Evolutionary conservation across 1,140 invertebrate species (phyloP).

Genomic region (Eupristina koningsbergeri): DNA sequence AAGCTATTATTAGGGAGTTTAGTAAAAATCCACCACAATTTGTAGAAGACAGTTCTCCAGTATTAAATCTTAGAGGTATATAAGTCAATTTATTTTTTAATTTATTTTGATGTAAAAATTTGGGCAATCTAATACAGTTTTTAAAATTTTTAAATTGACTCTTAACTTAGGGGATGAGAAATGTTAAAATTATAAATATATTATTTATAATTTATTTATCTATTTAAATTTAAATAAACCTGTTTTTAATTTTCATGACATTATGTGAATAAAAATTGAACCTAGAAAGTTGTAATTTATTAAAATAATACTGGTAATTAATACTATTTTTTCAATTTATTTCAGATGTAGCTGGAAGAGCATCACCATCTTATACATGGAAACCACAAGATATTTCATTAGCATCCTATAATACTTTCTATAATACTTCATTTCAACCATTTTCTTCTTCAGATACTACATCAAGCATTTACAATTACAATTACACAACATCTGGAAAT

Average conservation of each 20-base stretch:
- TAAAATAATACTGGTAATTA: not conserved
- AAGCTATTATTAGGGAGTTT: conserved; percentile 84
- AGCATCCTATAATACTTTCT: conserved; percentile 66
- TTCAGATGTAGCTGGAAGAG: conserved; percentile 67
- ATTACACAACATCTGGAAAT: conserved; percentile 64
- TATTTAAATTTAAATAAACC: too few species aligned
- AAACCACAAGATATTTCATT: conserved; percentile 66
- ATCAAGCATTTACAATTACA: conserved; percentile 66
- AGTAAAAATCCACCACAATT: conserved; percentile 78
- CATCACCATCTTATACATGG: conserved; percentile 66
- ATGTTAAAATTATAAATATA: not conserved
- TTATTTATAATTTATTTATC: not conserved
- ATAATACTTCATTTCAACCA: conserved; percentile 65
- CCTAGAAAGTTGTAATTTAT: too few species aligned
- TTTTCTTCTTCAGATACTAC: conserved; percentile 66
- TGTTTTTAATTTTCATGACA: too few species aligned
- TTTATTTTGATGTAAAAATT: not conserved
- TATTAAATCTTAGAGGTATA: conserved; percentile 68
- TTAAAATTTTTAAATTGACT: too few species aligned
- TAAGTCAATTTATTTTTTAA: not conserved
- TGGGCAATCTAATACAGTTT: too few species aligned
- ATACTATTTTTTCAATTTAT: conserved; percentile 5
- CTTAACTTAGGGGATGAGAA: not conserved
- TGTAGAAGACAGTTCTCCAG: conserved; percentile 66
- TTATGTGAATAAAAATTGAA: too few species aligned